Percentiles rank a stretch among this genome's conserved stretches.
Evolutionary conservation across 2,113 vertebrate genomes (phyloP).

Genomic region (Hiodon alosoides): DNA sequence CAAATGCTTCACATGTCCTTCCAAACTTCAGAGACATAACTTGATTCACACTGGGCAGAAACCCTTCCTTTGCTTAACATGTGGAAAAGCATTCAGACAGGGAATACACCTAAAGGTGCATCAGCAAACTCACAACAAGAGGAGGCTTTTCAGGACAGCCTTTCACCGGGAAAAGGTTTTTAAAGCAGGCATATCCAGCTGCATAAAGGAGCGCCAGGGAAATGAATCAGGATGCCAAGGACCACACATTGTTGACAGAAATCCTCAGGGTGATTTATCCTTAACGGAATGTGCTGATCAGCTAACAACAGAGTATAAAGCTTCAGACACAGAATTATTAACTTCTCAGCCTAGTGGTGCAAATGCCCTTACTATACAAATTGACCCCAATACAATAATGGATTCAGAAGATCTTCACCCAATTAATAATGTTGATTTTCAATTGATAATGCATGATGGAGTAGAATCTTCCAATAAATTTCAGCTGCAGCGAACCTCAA

Average conservation of each 20-base stretch:
- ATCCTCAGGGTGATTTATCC: neutral
- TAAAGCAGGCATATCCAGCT: neutral
- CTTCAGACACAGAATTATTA: neutral
- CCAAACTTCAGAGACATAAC: slow-evolving; percentile 69
- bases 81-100: slow-evolving; percentile 70
- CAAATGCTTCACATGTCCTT: slow-evolving; percentile 65
- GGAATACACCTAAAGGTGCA: slow-evolving; percentile 67
- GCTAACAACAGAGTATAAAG: neutral
- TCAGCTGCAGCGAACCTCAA: neutral
- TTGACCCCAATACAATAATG: neutral
- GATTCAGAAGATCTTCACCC: neutral
- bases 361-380: neutral
- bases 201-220: neutral
- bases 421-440: neutral
- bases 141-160: slow-evolving; percentile 2
- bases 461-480: neutral
- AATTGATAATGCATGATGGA: neutral
- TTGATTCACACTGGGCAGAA: slow-evolving; percentile 69
- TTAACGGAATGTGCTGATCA: neutral
- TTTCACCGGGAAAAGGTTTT: slow-evolving; percentile 4
- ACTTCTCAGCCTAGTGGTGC: neutral
- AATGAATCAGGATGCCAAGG: neutral
- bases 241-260: no score
- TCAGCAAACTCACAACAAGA: slow-evolving; percentile 35
- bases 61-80: slow-evolving; percentile 64